Evolutionary conservation across 92 coral and sea anemone genomes (phyloP), one percentile per base, ranked within the genome.

Genomic region (Pocillopora meandrina): DNA sequence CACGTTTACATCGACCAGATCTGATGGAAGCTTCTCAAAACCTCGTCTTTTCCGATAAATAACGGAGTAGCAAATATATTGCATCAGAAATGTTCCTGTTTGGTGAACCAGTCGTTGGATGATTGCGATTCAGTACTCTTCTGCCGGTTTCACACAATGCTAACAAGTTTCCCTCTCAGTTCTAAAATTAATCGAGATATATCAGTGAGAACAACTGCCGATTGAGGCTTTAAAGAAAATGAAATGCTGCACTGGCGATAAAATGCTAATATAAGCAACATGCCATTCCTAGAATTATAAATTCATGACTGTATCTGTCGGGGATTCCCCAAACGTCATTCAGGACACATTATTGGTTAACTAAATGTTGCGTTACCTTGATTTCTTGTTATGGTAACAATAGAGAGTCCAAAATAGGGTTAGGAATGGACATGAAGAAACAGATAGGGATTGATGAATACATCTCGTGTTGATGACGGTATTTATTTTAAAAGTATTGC

Each of bases 281-380:
- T 65, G 8, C 15, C 10, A n/a, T 78, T 78, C 82, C 58, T 5
- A 12, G 71, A 78, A 78, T 31, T 1, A 3, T 42, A 3, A 3
- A 42, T 3, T 7, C 0, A 35, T 70, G 74, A 18, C 3, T 12
- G 14, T 23, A 35, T 8, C 10, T 1, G 0, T 1, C 16, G 72
- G 82, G 82, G 82, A 78, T 78, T 78, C 82, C 82, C 82, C 12
- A 10, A 12, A 0, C 0, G 1, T 19, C 12, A 4, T 55, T 13
- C 31, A 60, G 17, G 15, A 78, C 15, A 78, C 15, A 7, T 78
- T 71, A 78, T 78, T 78, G 82, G 82, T 26, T 75, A 36, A 35
- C 0, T 18, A 0, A 11, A 16, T 12, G 26, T 63, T 42, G 8
- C 71, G 3, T 63, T 71, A 35, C n/a, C 12, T 17, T 2, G 35